Conservation (phyloP, 2,888 invertebrate genomes). For the Diarsia rubi region DNA sequence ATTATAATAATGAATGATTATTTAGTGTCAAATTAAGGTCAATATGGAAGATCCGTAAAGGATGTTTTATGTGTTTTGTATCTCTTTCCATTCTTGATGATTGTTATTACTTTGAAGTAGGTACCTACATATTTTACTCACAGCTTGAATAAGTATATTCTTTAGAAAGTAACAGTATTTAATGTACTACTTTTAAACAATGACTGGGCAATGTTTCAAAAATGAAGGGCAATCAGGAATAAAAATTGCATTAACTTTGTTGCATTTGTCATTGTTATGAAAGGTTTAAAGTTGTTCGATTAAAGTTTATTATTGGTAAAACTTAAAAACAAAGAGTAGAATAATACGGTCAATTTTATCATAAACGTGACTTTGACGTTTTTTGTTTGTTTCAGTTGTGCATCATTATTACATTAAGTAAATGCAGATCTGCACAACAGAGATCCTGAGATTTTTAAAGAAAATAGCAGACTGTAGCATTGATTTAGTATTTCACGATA, state of each 20-base stretch:
- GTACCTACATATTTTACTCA: not conserved
- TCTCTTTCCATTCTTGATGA: not conserved
- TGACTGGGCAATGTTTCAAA: not conserved
- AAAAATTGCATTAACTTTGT: not conserved
- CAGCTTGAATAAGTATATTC: not conserved
- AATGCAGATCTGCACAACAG: not conserved
- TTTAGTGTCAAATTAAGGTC: not conserved
- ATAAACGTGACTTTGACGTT: not conserved
- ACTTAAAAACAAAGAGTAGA: not conserved
- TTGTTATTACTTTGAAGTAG: not conserved
- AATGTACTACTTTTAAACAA: not conserved
- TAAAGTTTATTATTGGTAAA: not conserved
- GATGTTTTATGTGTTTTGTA: not conserved
- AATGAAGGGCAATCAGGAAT: not conserved
- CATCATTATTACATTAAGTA: not conserved
- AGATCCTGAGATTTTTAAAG: not conserved
- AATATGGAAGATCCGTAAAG: not conserved
- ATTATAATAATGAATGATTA: not conserved
- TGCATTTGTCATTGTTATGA: not conserved
- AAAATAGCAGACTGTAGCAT: slow-evolving; percentile 23
- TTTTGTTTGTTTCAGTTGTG: not conserved
- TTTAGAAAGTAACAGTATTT: not conserved
- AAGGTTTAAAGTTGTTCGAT: not conserved
- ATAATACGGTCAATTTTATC: not conserved
- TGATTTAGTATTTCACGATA: not conserved